These are phyloP conservation scores for Saimiri boliviensis DNA, from an alignment of 2,113 vertebrate species.

Conservation along the genomic window DNA sequence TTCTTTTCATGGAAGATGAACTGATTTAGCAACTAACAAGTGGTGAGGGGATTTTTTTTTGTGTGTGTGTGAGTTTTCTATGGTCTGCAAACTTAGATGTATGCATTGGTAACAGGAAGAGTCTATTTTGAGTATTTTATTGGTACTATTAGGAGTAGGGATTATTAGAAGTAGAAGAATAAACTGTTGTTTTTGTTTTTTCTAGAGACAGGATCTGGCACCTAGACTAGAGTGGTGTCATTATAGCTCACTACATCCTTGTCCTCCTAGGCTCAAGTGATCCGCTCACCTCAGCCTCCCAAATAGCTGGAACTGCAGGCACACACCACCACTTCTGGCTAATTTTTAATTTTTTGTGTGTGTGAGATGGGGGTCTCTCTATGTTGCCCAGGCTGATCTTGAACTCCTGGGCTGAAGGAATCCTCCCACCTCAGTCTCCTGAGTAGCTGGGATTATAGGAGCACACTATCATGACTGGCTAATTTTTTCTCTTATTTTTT, in stretches of 20 bases:
- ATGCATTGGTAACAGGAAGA: background rate
- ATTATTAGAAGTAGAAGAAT: background rate
- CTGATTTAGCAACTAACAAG: conserved; percentile 30
- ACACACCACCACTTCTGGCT: background rate
- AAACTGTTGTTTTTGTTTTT: background rate
- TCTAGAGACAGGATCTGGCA: background rate
- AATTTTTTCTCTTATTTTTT: background rate
- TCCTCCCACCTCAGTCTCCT: background rate
- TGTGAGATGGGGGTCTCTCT: background rate
- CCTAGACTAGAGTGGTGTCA: background rate
- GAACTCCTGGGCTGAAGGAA: background rate
- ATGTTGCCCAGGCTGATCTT: background rate
- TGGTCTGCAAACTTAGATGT: background rate
- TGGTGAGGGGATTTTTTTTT: background rate
- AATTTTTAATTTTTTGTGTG: background rate
- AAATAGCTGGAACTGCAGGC: background rate
- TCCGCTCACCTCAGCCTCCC: background rate
- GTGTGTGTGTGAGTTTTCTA: background rate
- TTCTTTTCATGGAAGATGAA: conserved; percentile 5
- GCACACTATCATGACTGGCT: background rate
- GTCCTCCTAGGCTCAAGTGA: background rate
- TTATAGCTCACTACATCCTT: background rate
- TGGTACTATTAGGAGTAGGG: background rate
- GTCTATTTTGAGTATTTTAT: background rate
- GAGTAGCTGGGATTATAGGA: background rate